phyloP scores from a whole-genome alignment of 1,140 invertebrate genomes.

The Amyelois transitella region DNA sequence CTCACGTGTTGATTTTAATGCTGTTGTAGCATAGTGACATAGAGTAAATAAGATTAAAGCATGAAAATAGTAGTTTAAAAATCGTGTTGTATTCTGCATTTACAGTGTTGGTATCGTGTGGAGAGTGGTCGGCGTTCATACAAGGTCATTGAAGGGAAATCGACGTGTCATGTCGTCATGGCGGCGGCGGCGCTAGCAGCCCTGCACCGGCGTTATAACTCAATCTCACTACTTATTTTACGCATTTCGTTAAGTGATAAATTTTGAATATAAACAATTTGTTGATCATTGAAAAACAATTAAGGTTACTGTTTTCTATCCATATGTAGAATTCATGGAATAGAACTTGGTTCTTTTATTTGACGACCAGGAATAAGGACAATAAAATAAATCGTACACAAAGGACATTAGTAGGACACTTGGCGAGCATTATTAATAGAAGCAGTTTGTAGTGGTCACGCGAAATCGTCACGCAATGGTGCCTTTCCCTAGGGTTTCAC shows the following conservation, averaged over 20 bases:
- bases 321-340: constrained; percentile 11
- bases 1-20: constrained; percentile 11
- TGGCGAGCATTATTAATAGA: constrained; percentile 20
- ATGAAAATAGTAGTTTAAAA: constrained; percentile 31
- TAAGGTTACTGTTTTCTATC: background rate
- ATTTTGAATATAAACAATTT: background rate
- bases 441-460: constrained; percentile 43
- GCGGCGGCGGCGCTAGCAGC: constrained; percentile 33
- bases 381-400: constrained; percentile 41
- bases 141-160: constrained; percentile 71
- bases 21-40: constrained; percentile 19
- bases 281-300: background rate
- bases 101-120: constrained; percentile 48
- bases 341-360: constrained; percentile 6
- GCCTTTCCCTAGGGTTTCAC: constrained; percentile 48
- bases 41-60: too few species aligned
- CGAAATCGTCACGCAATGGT: constrained; percentile 56
- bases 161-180: constrained; percentile 50
- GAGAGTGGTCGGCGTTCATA: constrained; percentile 35
- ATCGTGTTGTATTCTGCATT: constrained; percentile 31
- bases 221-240: constrained; percentile 48
- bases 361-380: constrained; percentile 9
- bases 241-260: constrained; percentile 28
- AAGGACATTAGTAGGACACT: constrained; percentile 46
- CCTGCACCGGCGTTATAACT: constrained; percentile 31